Conservation (phyloP, 2,797 vertebrate genomes). For the Alauda arvensis region DNA sequence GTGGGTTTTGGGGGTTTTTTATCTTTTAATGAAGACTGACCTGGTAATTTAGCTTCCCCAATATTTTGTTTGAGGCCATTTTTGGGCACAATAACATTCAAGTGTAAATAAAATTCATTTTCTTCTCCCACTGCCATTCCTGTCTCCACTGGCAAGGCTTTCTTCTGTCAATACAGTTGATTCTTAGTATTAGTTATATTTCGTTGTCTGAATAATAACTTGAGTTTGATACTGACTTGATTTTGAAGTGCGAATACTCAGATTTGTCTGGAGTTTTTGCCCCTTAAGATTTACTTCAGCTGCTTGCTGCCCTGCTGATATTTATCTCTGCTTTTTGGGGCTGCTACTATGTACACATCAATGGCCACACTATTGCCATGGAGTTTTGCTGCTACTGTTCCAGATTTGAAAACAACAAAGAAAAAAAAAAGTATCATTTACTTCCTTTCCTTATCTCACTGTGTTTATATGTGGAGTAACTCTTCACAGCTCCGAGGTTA, state of each 20-base stretch:
- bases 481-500: background rate
- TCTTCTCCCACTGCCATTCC: background rate
- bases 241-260: background rate
- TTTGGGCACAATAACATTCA: background rate
- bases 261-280: background rate
- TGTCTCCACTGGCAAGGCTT: background rate
- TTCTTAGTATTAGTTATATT: background rate
- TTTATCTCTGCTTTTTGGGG: fast-evolving
- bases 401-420: background rate
- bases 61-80: background rate
- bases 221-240: background rate
- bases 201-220: background rate
- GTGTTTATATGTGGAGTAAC: background rate
- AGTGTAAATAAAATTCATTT: background rate
- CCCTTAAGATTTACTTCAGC: background rate
- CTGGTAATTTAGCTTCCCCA: background rate
- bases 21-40: background rate
- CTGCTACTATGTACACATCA: background rate
- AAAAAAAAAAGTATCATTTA: background rate
- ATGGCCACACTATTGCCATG: too few species aligned
- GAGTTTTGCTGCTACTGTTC: background rate
- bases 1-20: too few species aligned
- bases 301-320: background rate
- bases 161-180: background rate
- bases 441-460: background rate